Evolutionary conservation across 2,113 vertebrate species (phyloP).

Genomic region (Heterochromis multidens): DNA sequence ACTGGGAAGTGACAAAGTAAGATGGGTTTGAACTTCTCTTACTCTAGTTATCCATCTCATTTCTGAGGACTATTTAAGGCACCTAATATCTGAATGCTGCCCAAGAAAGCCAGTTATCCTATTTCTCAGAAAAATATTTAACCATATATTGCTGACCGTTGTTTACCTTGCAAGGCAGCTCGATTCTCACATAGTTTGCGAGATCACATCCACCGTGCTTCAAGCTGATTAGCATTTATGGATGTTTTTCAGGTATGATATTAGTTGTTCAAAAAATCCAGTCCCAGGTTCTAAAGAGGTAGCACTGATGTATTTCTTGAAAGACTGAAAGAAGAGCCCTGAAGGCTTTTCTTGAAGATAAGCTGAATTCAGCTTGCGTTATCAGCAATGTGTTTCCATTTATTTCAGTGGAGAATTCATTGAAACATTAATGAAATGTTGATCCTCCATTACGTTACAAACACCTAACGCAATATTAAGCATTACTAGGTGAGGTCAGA

Average conservation of each 20-base stretch:
- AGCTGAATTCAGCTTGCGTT: neutral
- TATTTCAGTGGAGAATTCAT: neutral
- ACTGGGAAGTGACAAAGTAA: neutral
- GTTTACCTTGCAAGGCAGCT: neutral
- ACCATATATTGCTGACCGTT: neutral
- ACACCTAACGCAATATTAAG: neutral
- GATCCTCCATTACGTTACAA: neutral
- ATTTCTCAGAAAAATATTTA: neutral
- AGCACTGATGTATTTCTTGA: neutral
- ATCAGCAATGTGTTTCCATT: neutral
- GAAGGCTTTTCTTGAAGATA: neutral
- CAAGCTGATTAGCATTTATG: neutral
- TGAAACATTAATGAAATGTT: neutral
- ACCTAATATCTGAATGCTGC: neutral
- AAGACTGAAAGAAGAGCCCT: neutral
- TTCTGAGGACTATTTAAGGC: neutral
- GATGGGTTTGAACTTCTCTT: neutral
- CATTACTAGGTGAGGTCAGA: neutral
- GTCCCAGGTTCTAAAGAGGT: neutral
- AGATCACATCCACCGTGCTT: too few species aligned
- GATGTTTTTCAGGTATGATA: neutral
- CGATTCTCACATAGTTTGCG: neutral
- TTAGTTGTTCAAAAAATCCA: neutral
- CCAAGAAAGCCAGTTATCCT: neutral
- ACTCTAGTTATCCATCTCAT: neutral